Conservation (phyloP, 1,140 invertebrate genomes). For the Drosophila pseudoananassae region DNA sequence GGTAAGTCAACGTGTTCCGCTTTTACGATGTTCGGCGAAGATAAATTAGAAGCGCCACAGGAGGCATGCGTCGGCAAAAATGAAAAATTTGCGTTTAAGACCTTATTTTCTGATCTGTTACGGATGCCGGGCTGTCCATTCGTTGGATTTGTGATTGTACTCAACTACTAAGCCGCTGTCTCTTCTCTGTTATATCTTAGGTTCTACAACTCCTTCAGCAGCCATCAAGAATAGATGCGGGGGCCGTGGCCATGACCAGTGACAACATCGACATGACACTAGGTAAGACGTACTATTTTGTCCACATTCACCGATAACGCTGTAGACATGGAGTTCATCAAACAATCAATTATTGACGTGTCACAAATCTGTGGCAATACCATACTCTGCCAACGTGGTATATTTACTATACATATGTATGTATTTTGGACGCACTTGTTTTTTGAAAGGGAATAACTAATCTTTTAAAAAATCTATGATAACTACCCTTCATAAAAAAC, state of each 20-base stretch:
- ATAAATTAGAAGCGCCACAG: not conserved
- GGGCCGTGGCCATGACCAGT: slow-evolving; percentile 90
- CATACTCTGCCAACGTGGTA: slow-evolving; percentile 45
- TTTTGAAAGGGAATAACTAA: not conserved
- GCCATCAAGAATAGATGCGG: slow-evolving; percentile 85
- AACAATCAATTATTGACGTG: slow-evolving; percentile 66
- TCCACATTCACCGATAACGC: slow-evolving; percentile 12
- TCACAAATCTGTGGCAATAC: slow-evolving; percentile 51
- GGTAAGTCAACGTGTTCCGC: slow-evolving; percentile 75
- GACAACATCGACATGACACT: slow-evolving; percentile 92
- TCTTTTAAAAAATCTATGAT: too few species aligned
- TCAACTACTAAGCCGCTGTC: slow-evolving; percentile 1
- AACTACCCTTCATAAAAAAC: too few species aligned
- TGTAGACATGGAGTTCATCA: slow-evolving; percentile 15
- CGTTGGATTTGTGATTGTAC: not conserved
- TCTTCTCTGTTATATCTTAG: slow-evolving; percentile 34
- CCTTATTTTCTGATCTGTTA: not conserved
- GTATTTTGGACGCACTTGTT: not conserved
- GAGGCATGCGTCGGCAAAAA: not conserved
- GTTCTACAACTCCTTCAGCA: slow-evolving; percentile 55
- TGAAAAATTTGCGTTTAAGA: slow-evolving; percentile 1
- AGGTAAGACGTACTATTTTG: slow-evolving; percentile 86
- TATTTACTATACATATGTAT: not conserved
- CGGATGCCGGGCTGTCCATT: not conserved
- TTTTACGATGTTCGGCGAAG: slow-evolving; percentile 10